Evolutionary conservation across 2,113 vertebrate genomes (phyloP).

Genomic region (Nibea coibor): DNA sequence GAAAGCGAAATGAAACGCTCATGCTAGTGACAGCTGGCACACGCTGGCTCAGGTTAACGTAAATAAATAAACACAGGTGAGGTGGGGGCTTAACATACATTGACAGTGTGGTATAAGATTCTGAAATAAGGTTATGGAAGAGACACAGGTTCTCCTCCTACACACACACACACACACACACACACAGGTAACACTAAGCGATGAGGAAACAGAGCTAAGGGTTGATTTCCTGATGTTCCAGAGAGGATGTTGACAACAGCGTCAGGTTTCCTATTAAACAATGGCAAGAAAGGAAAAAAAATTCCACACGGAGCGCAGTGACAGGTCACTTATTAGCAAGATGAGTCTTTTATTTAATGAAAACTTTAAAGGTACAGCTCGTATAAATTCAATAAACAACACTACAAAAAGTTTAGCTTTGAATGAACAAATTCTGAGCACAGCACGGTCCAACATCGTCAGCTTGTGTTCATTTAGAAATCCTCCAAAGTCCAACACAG

Average conservation of each 20-base stretch:
- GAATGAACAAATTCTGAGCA: conserved; percentile 32
- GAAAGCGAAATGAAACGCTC: conserved; percentile 79
- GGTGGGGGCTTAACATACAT: conserved; percentile 58
- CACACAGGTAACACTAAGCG: conserved; percentile 45
- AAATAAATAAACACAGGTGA: conserved; percentile 79
- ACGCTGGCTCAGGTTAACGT: conserved; percentile 73
- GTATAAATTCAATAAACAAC: conserved; percentile 23
- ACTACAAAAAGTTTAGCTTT: conserved; percentile 42
- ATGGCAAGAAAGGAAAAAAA: conserved; percentile 23
- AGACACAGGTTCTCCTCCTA: not conserved
- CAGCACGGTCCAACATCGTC: not conserved
- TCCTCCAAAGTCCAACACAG: conserved; percentile 17
- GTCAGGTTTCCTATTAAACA: conserved; percentile 71
- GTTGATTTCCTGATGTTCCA: conserved; percentile 62
- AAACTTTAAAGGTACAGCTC: not conserved
- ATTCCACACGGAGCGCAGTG: conserved; percentile 24
- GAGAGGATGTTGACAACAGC: conserved; percentile 69
- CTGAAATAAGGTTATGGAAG: not conserved
- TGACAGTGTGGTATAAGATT: conserved; percentile 22
- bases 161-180: not conserved
- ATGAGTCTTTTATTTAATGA: conserved; percentile 40
- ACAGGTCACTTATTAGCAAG: conserved; percentile 10
- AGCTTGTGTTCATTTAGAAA: conserved; percentile 6
- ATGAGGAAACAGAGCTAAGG: conserved; percentile 54
- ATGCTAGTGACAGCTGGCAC: conserved; percentile 76